Base-by-base conservation (phyloP, 2,888 invertebrate genomes). In the Lymantria monacha region DNA sequence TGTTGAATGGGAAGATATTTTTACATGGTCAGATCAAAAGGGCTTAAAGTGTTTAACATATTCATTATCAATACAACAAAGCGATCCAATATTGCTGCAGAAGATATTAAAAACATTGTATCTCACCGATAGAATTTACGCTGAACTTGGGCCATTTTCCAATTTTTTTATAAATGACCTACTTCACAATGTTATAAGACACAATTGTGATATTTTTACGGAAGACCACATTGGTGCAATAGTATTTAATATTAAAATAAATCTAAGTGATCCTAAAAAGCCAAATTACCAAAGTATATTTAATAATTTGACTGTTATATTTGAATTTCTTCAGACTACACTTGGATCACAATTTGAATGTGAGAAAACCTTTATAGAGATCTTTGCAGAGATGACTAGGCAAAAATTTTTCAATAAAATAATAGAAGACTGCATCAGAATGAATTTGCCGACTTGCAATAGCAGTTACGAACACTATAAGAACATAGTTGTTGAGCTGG, bases 281-380 rank as follows among this genome's bases (percentile, higher is more conserved):
- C 91, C 91, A 0, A 85, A 77, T 51, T 85, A 85, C 45, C 87
- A 85, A 67, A 85, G 85, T 1, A 81, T 91, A 40, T 87, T 92
- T 36, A 88, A 83, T 53, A 91, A 92, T 69, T 67, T 92, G 43
- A 88, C 83, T 2, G 87, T 86, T 2, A 79, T 90, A 44, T 91
- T 92, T 76, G 92, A 91, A 57, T 92, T 91, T 52, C 66, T 92
- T 0, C 84, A 90, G 43, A 84, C 87, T 10, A 88, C 88, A 0
- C 66, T 92, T 1, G 90, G 89, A 0, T 79, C 81, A 0, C 82
- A 84, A 41, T 83, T 91, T 69, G 83, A 88, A 46, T 72, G 75
- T 48, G 83, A 84, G 13, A 73, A 78, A 50, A 81, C 83, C 22
- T 91, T 92, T 38, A 84, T 91, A 36, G 81, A 84, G 66, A 76